Percentiles rank a stretch among this genome's conserved stretches.
These are phyloP conservation scores for Eudyptes chrysolophus DNA, from an alignment of 2,113 vertebrate species.

Conservation along the genomic window DNA sequence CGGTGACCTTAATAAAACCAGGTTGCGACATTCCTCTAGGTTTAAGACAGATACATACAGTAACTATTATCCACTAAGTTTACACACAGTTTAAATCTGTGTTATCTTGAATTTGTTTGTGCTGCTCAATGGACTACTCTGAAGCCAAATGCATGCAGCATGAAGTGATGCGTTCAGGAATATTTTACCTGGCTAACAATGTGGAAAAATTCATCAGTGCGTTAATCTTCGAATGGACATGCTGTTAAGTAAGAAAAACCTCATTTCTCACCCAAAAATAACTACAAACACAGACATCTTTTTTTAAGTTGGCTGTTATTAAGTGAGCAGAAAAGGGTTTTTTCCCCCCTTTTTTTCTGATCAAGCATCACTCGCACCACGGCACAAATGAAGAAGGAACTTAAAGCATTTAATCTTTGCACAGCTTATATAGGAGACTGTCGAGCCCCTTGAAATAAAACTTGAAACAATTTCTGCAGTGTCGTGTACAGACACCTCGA, in stretches of 20 bases:
- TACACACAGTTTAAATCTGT: neutral
- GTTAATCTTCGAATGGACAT: neutral
- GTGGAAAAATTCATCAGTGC: neutral
- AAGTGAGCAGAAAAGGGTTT: neutral
- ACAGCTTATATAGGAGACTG: neutral
- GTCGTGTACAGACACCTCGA: rapidly evolving
- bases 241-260: neutral
- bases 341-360: neutral
- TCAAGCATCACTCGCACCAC: neutral
- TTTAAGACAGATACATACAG: neutral
- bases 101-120: neutral
- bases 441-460: neutral
- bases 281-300: no score
- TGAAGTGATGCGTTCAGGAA: neutral
- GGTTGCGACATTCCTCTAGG: neutral
- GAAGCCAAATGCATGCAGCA: neutral
- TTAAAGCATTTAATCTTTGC: neutral
- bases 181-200: neutral
- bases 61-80: neutral
- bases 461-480: neutral
- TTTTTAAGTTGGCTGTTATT: neutral
- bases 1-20: neutral
- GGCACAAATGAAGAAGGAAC: neutral
- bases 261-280: neutral
- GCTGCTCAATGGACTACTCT: neutral